These are phyloP conservation scores for Campopleginae sp. DNA, from an alignment of 2,888 invertebrate species.

Conservation along the genomic window DNA sequence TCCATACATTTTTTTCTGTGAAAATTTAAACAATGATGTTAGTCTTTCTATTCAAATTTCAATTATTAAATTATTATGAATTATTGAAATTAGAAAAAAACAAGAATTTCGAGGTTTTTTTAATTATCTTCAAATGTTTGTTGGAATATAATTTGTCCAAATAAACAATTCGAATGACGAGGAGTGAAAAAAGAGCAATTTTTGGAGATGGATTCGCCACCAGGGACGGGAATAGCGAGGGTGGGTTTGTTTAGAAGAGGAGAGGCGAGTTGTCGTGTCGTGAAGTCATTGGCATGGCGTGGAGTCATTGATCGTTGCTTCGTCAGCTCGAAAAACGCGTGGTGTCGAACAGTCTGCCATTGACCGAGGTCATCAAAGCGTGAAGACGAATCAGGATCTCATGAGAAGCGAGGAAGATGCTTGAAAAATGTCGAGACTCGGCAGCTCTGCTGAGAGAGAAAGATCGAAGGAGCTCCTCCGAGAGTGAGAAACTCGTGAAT, in stretches of 20 bases:
- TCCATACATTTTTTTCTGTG: no score
- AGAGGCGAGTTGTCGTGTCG: neutral
- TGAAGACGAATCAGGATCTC: slow-evolving; percentile 71
- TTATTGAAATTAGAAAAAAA: no score
- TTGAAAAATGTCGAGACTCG: slow-evolving; percentile 49
- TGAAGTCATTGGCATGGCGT: neutral
- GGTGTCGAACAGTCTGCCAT: slow-evolving; percentile 58
- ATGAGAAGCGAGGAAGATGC: slow-evolving; percentile 66
- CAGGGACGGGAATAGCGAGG: neutral
- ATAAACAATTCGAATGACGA: neutral
- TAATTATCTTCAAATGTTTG: no score
- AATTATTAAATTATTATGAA: no score
- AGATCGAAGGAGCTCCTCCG: neutral
- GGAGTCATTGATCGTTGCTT: slow-evolving; percentile 24
- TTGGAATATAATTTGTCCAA: neutral
- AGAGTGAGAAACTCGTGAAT: neutral
- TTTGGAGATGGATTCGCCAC: neutral
- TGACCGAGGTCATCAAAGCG: slow-evolving; percentile 75
- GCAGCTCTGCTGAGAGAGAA: neutral
- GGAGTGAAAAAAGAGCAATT: neutral
- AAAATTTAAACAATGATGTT: no score
- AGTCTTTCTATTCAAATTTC: no score
- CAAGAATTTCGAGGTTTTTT: no score
- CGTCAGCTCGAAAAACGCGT: neutral
- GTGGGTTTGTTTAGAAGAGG: neutral